Base-by-base conservation (phyloP, 1,140 invertebrate genomes). In the Caerostris darwini region DNA sequence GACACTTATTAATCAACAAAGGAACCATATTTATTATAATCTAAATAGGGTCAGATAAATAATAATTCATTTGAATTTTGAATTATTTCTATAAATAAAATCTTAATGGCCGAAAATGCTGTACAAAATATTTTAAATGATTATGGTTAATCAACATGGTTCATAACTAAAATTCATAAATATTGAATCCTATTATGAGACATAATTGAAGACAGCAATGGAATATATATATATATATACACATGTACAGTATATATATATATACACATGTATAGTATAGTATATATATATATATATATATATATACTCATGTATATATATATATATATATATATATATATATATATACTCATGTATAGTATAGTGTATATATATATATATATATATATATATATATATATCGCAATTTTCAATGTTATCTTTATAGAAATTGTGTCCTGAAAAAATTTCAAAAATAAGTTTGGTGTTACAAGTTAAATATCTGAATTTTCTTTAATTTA, bases 361-460 rank as follows among this genome's bases (percentile, higher is more conserved):
- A 34, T 77, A 34, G 12, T 19, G 14, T 61, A 77, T 50, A 53
- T 50, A 34, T 77, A 34, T 34, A 77, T 4, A 71, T 71, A 71
- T 7, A 77, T 71, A 71, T 34, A 71, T 50, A 34, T 71, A 71
- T 77, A 77, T 50, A 50, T 61, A 61, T 77, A 77, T 77, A 77
- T 77, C 50, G 50, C 69, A 77, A 17, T 77, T 77, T 77, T 77
- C 10, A 77, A 77, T 77, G 50, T 77, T 53, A 77, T 53, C 10
- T 77, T 53, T 50, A 77, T 34, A 77, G 69, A 12, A 77, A 77
- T 10, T 34, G 58, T 17, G 19, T 85, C 56, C 14, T 85, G 50
- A 85, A n/a, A 85, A 85, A 85, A 85, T 85, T 85, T 85, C 17
- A 85, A 85, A 85, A 85, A 85, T 85, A 85, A 85, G 54, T 85